Evolutionary conservation across 1,140 invertebrate genomes (phyloP), one percentile per base, ranked within the genome.

Genomic region (Zophobas atratus): DNA sequence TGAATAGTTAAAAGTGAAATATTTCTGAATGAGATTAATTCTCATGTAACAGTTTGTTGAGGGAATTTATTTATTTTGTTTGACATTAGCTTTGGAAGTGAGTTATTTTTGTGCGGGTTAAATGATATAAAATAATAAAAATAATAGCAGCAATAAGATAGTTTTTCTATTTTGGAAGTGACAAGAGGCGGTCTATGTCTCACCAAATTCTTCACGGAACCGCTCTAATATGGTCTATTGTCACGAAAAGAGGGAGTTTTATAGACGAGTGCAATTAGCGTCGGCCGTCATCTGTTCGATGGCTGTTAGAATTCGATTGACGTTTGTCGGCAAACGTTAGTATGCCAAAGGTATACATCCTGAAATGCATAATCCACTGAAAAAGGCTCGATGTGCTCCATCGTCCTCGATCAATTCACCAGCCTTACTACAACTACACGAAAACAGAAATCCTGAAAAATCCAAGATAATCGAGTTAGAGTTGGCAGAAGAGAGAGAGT

Each of bases 221-320:
- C 3, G 51, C 49, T 72, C 51, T 20, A 72, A 72, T 72, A 72
- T 41, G 36, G 70, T 53, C 51, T 72, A 34, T 36, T 53, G 55
- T 34, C 71, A 73, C 38, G 71, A 56, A 55, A 73, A 73, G 35
- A 49, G n/a, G 43, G 35, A 38, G 55, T 73, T 55, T 55, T 73
- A 73, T 56, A 55, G 71, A 56, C 56, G 55, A 73, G 34, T 73
- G 55, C 56, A 73, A 73, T 73, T 73, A 73, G 51, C 49, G 39
- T 20, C 71, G 71, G 71, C 56, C 71, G 71, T 73, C 51, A 73
- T 73, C 33, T 73, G 35, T 56, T 73, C 71, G 46, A 72, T 53
- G 70, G 36, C 71, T 53, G 49, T 73, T 73, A 73, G 36, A 56
- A 73, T 56, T 73, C 71, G 71, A 73, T 53, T 73, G 71, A 73